Percentiles rank a stretch among this genome's conserved stretches.
Conservation (phyloP, 2,797 vertebrate genomes). For the Cynodonichthys magdalenae region DNA sequence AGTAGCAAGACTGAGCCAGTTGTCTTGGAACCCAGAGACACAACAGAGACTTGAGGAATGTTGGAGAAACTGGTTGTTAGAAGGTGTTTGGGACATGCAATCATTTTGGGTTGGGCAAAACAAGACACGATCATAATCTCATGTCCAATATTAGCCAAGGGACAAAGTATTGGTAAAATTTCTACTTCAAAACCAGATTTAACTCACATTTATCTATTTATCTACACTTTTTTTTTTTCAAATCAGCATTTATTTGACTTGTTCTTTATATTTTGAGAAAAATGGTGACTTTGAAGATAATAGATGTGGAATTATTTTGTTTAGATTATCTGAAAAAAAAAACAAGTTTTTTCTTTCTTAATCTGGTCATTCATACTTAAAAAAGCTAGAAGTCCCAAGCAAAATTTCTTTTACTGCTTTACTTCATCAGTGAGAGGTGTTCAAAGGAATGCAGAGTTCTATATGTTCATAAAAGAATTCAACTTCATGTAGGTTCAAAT, state of each 20-base stretch:
- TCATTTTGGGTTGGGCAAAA: slow-evolving; percentile 30
- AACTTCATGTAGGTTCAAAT: slow-evolving; percentile 2
- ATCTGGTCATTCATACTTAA: no score
- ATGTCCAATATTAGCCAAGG: neutral
- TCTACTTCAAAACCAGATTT: neutral
- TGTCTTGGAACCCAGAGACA: slow-evolving; percentile 37
- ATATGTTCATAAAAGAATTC: neutral
- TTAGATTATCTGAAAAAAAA: neutral
- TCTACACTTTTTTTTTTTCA: slow-evolving; percentile 11
- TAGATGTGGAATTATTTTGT: neutral
- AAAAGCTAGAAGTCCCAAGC: no score
- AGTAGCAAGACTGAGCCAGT: slow-evolving; percentile 48
- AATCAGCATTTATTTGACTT: neutral
- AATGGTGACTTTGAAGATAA: neutral
- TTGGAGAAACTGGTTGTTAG: slow-evolving; percentile 22
- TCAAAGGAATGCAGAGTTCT: slow-evolving; percentile 9
- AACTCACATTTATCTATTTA: no score
- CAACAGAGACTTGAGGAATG: slow-evolving; percentile 30
- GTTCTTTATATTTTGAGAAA: slow-evolving; percentile 1
- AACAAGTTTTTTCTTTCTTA: neutral
- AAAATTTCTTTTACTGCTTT: slow-evolving; percentile 14
- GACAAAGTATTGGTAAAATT: neutral
- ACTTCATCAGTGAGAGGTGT: slow-evolving; percentile 9
- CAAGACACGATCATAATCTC: neutral
- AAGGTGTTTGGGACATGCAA: slow-evolving; percentile 48